Conservation (phyloP, 2,113 vertebrate species). For the Neotoma lepida region DNA sequence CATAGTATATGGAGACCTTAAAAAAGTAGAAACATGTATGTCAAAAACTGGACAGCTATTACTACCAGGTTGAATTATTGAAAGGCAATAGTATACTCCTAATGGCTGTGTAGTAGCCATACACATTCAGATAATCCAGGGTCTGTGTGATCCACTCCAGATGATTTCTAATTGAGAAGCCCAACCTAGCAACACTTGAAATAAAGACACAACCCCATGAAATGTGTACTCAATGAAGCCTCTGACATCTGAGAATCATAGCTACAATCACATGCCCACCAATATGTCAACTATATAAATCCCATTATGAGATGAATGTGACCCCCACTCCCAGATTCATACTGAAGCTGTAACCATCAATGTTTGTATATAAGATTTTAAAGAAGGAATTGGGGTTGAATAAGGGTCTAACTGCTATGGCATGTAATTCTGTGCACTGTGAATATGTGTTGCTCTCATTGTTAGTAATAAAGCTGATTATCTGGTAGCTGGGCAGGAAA, state of each 20-base stretch:
- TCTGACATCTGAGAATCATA: not conserved
- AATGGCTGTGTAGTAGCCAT: too few species aligned
- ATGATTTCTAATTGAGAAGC: not conserved
- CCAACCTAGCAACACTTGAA: not conserved
- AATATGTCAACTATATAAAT: not conserved
- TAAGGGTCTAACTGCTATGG: not conserved
- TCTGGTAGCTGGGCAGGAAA: too few species aligned
- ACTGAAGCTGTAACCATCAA: not conserved
- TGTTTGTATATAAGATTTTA: not conserved
- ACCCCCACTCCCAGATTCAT: accelerated
- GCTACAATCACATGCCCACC: not conserved
- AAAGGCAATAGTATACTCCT: not conserved
- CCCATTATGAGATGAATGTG: not conserved
- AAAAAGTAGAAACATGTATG: not conserved
- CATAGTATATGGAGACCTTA: not conserved
- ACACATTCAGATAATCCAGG: not conserved
- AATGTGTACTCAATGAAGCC: not conserved
- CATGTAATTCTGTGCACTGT: too few species aligned
- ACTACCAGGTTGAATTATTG: not conserved
- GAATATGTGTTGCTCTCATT: too few species aligned
- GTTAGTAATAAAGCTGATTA: too few species aligned
- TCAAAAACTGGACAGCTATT: not conserved
- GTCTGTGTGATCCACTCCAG: not conserved
- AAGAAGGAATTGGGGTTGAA: not conserved
- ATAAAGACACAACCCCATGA: not conserved